Base-by-base conservation (phyloP, 1,140 invertebrate genomes). In the Teleogryllus occipitalis region DNA sequence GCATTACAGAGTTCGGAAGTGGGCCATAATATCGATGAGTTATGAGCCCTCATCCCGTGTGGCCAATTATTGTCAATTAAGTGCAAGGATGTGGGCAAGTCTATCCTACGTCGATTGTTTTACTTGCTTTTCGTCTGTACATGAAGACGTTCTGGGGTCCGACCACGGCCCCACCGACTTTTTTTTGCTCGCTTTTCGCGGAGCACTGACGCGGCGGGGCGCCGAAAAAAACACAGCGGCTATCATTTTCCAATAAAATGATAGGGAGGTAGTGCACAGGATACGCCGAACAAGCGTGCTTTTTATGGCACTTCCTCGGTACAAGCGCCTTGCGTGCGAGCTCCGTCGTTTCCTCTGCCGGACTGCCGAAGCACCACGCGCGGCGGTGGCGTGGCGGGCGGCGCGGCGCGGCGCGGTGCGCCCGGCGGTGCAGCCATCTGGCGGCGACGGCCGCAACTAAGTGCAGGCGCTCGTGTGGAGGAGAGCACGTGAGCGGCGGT, bases 181-280 rank as follows among this genome's bases (percentile, higher is more conserved):
- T 65, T 54, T 65, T 65, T 65, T 18, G 54, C 10, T 65, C 18
- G 10, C 54, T 65, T 65, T 65, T 3, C 54, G 54, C 54, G 54
- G 27, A 39, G 54, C 54, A 65, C 10, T 14, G 54, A 65, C 54
- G 10, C 18, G 3, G 10, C 54, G 27, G 54, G 7, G 54, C 54
- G 18, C 10, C 54, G 54, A 65, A 18, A 65, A 65, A 65, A 18
- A 65, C 10, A 65, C 54, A 65, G 10, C 7, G 18, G 18, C 54
- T 65, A 65, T 65, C 54, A 65, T 65, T 65, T 65, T 65, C 54
- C 54, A 65, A 65, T 65, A 65, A 65, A 65, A 65, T 65, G 54
- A 65, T 65, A 65, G 54, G 54, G 54, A 65, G 54, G 54, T 65
- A 65, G 54, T 14, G 54, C 54, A 65, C 54, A 65, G 54, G 54